Evolutionary conservation across 2,888 invertebrate genomes (phyloP).

Genomic region (Acrocyrtus sp.): DNA sequence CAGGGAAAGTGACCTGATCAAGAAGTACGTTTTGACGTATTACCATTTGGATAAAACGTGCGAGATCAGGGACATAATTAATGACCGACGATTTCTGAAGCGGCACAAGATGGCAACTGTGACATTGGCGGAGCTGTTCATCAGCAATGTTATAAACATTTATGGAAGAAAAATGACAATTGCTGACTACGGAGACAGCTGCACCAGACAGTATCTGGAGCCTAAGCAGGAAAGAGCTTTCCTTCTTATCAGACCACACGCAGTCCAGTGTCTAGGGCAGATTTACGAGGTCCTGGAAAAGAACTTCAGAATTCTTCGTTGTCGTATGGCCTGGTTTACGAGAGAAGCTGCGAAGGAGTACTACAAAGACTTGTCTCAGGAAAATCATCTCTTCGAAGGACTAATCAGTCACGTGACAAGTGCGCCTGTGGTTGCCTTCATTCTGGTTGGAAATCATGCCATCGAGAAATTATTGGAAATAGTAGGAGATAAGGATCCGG

Average conservation of each 20-base stretch:
- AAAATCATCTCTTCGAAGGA: slow-evolving; percentile 67
- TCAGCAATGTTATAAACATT: slow-evolving; percentile 67
- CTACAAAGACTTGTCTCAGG: slow-evolving; percentile 67
- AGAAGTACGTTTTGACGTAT: slow-evolving; percentile 81
- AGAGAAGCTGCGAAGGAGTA: slow-evolving; percentile 75
- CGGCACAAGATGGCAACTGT: slow-evolving; percentile 66
- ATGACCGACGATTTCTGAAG: slow-evolving; percentile 66
- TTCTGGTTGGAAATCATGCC: slow-evolving; percentile 79
- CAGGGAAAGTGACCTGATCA: slow-evolving; percentile 77
- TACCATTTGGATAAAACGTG: slow-evolving; percentile 81
- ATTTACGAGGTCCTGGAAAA: slow-evolving; percentile 76
- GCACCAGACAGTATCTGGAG: slow-evolving; percentile 65
- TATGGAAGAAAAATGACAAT: slow-evolving; percentile 67
- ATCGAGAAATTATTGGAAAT: slow-evolving; percentile 72
- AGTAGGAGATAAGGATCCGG: slow-evolving; percentile 72
- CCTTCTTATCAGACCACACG: slow-evolving; percentile 80
- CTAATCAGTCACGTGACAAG: slow-evolving; percentile 75
- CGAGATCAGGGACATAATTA: slow-evolving; percentile 74
- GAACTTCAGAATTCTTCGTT: slow-evolving; percentile 72
- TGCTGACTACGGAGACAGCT: slow-evolving; percentile 67
- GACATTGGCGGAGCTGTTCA: slow-evolving; percentile 65
- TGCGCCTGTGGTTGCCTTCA: slow-evolving; percentile 77
- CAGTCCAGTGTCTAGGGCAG: slow-evolving; percentile 76
- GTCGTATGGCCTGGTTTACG: slow-evolving; percentile 78
- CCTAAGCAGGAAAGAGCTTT: slow-evolving; percentile 73